phyloP scores from a whole-genome alignment of 2,113 vertebrate species.

The Lates calcarifer region DNA sequence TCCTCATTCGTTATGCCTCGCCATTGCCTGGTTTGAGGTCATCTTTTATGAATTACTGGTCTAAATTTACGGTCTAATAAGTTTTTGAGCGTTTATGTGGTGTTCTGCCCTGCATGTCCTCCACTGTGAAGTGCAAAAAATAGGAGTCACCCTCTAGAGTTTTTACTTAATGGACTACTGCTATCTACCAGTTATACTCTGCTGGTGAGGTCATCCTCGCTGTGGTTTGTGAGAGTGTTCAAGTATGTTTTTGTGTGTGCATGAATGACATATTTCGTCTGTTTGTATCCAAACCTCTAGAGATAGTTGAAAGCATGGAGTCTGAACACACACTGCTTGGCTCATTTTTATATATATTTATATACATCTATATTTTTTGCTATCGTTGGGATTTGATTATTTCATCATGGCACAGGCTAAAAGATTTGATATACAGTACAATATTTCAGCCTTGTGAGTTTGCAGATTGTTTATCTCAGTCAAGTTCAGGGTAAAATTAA shows the following conservation, averaged over 20 bases:
- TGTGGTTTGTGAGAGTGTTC: conserved; percentile 34
- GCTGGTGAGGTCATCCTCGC: conserved; percentile 33
- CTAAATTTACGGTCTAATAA: conserved; percentile 66
- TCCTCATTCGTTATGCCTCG: conserved; percentile 64
- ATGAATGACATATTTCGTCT: background rate
- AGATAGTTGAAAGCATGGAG: conserved; percentile 12
- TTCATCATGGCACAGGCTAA: background rate
- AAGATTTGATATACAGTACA: background rate
- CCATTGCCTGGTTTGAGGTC: conserved; percentile 67
- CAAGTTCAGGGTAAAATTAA: conserved; percentile 22
- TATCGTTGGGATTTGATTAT: background rate
- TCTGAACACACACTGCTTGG: background rate
- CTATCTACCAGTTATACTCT: conserved; percentile 18
- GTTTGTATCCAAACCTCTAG: conserved; percentile 11
- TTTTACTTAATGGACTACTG: conserved; percentile 55
- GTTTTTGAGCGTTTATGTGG: conserved; percentile 56
- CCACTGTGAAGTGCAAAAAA: conserved; percentile 52
- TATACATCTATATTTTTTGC: background rate
- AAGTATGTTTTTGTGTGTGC: background rate
- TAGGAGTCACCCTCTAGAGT: conserved; percentile 51
- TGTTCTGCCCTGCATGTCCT: conserved; percentile 53
- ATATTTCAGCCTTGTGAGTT: conserved; percentile 1
- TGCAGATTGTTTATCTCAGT: conserved; percentile 14
- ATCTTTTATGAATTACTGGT: conserved; percentile 73
- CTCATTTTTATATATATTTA: background rate